Percentiles rank a stretch among this genome's conserved stretches.
Conservation (phyloP, 2,113 vertebrate genomes). For the Noturus placidus region DNA sequence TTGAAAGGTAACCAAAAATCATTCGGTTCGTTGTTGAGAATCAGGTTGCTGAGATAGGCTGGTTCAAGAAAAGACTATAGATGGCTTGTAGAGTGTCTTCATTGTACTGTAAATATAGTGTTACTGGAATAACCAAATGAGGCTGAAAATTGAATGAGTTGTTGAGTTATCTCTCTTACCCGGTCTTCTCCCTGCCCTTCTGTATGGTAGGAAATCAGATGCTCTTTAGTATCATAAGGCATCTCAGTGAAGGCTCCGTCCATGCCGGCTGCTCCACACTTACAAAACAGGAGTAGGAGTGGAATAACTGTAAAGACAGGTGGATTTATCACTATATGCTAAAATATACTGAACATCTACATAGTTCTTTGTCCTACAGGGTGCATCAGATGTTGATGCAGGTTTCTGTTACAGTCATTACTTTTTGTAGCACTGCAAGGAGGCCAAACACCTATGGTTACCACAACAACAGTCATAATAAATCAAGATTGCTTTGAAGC, state of each 20-base stretch:
- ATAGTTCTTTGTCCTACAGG: not conserved
- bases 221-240: constrained; percentile 76
- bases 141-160: not conserved
- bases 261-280: constrained; percentile 61
- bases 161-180: constrained; percentile 66
- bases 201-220: constrained; percentile 80
- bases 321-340: constrained; percentile 11
- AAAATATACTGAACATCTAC: not conserved
- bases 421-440: not conserved
- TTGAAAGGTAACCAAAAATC: not conserved
- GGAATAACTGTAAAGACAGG: constrained; percentile 74
- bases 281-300: constrained; percentile 76
- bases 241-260: constrained; percentile 66
- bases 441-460: too few relatives aligned
- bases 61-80: not conserved
- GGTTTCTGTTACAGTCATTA: not conserved
- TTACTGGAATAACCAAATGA: not conserved
- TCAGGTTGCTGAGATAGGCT: not conserved
- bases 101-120: not conserved
- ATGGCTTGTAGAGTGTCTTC: not conserved
- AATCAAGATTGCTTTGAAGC: not conserved
- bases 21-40: not conserved
- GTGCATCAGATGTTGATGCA: not conserved
- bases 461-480: not conserved
- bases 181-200: constrained; percentile 83